Base-by-base conservation (phyloP, 1,140 invertebrate genomes). In the Pantala flavescens region DNA sequence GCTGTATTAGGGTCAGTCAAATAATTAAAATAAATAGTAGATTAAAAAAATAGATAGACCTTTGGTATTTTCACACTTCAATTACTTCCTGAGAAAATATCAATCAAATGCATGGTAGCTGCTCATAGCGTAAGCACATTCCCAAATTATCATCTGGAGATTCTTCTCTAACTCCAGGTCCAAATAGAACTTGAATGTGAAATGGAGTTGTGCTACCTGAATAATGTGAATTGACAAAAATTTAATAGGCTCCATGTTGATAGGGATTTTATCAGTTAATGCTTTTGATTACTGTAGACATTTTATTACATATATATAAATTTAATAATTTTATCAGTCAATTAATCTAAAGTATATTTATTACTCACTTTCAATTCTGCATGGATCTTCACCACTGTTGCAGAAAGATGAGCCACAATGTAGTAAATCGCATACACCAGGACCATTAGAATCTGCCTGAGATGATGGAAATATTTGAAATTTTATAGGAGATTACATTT, bases 91-190 rank as follows among this genome's bases (percentile, higher is more conserved):
- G 3, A 36, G 28, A 5, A 36, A 36, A 36, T 36, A 9, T 36
- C 28, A 36, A 36, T 72, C 36, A 72, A 14, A 42, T 14, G 80
- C 92, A 93, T 24, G 87, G 86, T 77, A 90, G 79, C 82, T 93
- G 92, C 73, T 87, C 84, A 78, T 90, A 93, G 75, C 82, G 86
- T 28, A 93, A 79, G 79, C 91, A 94, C 84, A 90, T 90, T 49
- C 91, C 91, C 70, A 91, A 86, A 79, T 93, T 93, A 74, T 93
- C 90, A 77, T 93, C 92, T 0, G 91, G 87, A 14, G 86, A 89
- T n/a, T 84, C 85, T 75, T 89, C 89, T 28, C 82, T 82, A 0
- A 84, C 82, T 0, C 88, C 87, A 0, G 88, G 86, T 3, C 91
- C 91, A 79, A 94, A 93, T 73, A 90, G 89, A 0, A 93, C 86